These are phyloP conservation scores for Pogonocichla stellata DNA, from an alignment of 2,113 vertebrate genomes.

Conservation along the genomic window DNA sequence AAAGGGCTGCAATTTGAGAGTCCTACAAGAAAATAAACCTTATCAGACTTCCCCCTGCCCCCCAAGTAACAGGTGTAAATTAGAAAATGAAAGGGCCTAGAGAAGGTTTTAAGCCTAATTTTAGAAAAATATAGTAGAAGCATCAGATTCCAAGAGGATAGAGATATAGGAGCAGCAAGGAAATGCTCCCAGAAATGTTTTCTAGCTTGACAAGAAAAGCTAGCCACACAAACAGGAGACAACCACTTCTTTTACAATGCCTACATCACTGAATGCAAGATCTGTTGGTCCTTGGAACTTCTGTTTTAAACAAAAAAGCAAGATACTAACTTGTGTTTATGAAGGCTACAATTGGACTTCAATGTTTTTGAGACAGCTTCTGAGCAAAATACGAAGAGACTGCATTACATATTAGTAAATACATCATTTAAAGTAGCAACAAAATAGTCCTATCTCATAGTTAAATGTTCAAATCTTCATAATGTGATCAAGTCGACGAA, in stretches of 20 bases:
- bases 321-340: not conserved
- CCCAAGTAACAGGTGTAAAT: not conserved
- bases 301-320: not conserved
- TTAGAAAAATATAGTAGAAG: not conserved
- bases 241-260: rapidly evolving
- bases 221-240: not conserved
- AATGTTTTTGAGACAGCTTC: not conserved
- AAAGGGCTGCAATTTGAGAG: not conserved
- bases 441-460: not conserved
- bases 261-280: not conserved
- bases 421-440: not conserved
- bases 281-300: rapidly evolving
- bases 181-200: not conserved
- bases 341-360: rapidly evolving
- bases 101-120: not conserved
- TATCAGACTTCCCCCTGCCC: not conserved
- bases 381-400: rapidly evolving
- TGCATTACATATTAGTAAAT: not conserved
- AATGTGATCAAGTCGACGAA: not conserved
- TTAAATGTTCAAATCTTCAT: not conserved
- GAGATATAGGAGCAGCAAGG: not conserved
- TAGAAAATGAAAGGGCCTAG: not conserved
- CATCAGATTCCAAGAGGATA: not conserved
- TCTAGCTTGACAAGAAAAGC: not conserved
- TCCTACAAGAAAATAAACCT: not conserved